Base-by-base conservation (phyloP, 35 echinoderm and acorn worm genomes). In the Patiria miniata region DNA sequence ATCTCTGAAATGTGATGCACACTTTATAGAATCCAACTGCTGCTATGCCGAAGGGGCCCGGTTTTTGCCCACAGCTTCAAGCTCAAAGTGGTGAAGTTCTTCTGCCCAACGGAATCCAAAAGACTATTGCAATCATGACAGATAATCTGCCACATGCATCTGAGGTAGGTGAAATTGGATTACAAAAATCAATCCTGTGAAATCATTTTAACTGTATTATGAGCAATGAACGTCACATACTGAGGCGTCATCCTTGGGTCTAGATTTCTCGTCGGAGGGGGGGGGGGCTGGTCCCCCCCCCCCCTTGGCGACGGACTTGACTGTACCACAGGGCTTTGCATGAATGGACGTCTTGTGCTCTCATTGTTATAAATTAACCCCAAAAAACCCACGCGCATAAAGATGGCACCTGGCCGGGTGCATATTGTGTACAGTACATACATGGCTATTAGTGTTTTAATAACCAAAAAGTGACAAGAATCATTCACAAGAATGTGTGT, bases 41-140 rank as follows among this genome's bases (percentile, higher is more conserved):
- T 12, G 14, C 26, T 69, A 22, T 34, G 34, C 61, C 61, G 10
- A 69, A 69, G 61, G 61, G 61, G 14, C 61, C 61, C 10, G 61
- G 61, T 23, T 69, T 7, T 12, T 69, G 61, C 26, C 61, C 61
- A 9, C 61, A 69, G 61, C 61, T 69, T 17, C 61, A 32, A 34
- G 61, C 61, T 69, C 61, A 69, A 15, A 69, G 34, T 69, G 34
- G 23, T 69, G 28, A 69, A 69, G 61, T 69, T 34, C 61, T 69
- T 69, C 61, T 69, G 22, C 61, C 61, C 26, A 69, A 69, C 8
- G 61, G 61, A 69, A 69, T 69, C 34, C 23, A 69, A 21, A 69
- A 23, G 14, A 69, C 18, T 69, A 10, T 69, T 14, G 10, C 23
- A 69, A 23, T 69, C 61, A 69, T 21, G 19, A 69, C 61, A 22